Conservation (phyloP, 2,113 vertebrate genomes). For the Hepsetus odoe region DNA sequence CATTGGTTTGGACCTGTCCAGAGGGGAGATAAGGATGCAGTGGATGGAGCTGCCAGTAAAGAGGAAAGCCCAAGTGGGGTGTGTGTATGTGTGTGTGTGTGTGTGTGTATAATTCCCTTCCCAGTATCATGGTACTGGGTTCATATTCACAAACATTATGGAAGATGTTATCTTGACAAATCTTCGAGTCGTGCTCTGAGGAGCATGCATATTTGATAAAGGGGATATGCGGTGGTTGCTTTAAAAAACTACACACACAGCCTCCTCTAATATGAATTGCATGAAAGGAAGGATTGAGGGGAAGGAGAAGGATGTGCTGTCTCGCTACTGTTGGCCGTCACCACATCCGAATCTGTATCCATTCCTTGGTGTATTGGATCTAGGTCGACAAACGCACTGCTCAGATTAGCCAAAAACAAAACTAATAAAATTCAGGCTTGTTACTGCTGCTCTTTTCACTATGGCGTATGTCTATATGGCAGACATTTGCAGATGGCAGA, state of each 20-base stretch:
- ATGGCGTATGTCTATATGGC: neutral
- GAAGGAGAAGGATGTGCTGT: neutral
- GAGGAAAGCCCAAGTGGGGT: no score
- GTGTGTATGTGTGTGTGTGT: no score
- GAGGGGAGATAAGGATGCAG: no score
- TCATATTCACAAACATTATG: neutral
- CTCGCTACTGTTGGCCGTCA: conserved; percentile 11
- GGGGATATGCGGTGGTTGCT: conserved; percentile 11
- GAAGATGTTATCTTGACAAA: conserved; percentile 22
- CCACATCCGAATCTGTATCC: neutral
- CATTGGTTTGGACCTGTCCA: no score
- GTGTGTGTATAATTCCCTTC: neutral
- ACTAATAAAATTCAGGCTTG: neutral
- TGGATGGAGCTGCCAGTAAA: no score
- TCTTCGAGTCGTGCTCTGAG: conserved; percentile 18
- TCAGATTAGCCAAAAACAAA: neutral
- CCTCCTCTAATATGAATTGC: conserved; percentile 9
- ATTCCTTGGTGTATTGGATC: conserved; percentile 6
- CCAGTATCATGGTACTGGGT: neutral
- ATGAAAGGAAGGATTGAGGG: conserved; percentile 1
- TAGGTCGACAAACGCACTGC: neutral
- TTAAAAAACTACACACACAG: conserved; percentile 9
- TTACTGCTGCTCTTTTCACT: neutral
- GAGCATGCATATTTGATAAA: conserved; percentile 45
- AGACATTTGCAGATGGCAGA: no score